Base-by-base conservation (phyloP, 1,140 invertebrate species). In the Cydia amplana region DNA sequence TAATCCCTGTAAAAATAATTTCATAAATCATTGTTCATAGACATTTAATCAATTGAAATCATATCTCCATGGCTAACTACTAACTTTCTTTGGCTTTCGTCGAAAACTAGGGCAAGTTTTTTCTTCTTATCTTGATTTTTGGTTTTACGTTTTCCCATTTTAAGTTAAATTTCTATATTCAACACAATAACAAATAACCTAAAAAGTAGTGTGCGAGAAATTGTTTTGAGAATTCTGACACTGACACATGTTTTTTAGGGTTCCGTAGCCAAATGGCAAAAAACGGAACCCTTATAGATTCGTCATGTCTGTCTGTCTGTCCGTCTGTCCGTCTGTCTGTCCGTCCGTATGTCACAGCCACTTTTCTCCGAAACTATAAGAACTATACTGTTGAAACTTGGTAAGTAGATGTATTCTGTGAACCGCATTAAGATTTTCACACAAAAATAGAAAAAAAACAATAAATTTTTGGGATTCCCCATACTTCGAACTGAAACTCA, bases 1-100 rank as follows among this genome's bases (percentile, higher is more conserved):
- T 96, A 97, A 51, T 97, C 96, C 88, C 93, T 93, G 75, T 73
- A 89, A 88, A 81, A 25, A 77, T 64, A 76, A 70, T 20, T 63
- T 49, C 28, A 64, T 18, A n/a, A 28, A 75, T 60, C 12, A 73
- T 28, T n/a, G n/a, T 73, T 49, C 32, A n/a, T 51, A 70, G 63
- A 75, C 46, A 73, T 64, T 46, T n/a, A 75, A 51, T 10, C 75
- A 40, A 79, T 32, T 43, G 16, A 72, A 74, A 55, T 78, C 10
- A 49, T 46, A 74, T 55, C 20, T 73, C 73, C 74, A 74, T 12
- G 32, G 63, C 23, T 63, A 70, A 60, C 46, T 75, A 80, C 78
- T 77, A 81, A 93, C 92, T 89, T 92, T 85, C 93, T 81, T 80
- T 93, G 93, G n/a, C 80, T 77, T 80, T 93, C 91, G 76, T 93